Evolutionary conservation across 92 coral and sea anemone species (phyloP), one percentile per base, ranked within the genome.

Genomic region (Siderastrea siderea): DNA sequence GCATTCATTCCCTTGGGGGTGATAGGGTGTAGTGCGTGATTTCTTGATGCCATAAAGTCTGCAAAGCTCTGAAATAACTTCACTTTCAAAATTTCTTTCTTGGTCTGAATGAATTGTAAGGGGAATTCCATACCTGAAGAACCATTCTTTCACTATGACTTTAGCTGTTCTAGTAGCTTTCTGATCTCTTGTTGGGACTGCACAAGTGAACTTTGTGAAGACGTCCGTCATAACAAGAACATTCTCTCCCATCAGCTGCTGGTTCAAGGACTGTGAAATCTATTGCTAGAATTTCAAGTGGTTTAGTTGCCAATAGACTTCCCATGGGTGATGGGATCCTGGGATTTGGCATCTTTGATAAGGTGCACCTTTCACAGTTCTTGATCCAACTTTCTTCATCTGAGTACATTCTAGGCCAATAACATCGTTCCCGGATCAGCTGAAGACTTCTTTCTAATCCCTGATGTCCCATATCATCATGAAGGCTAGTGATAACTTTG

Each of bases 1-100:
- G 73, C 94, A 67, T 90, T 90, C 94, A 67, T 90, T 90, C 5
- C 94, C 92, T 69, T 93, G 69, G 14, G 96, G 94, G 69, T 87
- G 92, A 53, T 93, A 93, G 2, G 95, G 95, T 38, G 95, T 93
- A 17, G 91, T 93, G 13, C 90, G 79, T 68, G 84, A 60, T 84
- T 80, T 93, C 88, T 88, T 84, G 16, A 91, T 71, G 45, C 87
- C 87, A 26, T 93, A 93, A n/a, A 84, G 55, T 1, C 73, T 67
- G 8, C 92, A 91, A 16, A 90, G 85, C 59, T 90, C 92, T 19
- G 77, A 70, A 71, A 90, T 74, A 6, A 93, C 53, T 7, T 90
- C 84, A 61, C 87, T 86, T 51, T 93, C 94, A 49, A 92, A 92
- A 74, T 89, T 72, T 15, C 93, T 73, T 12, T 90, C 93, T 66